Evolutionary conservation across 2,797 vertebrate species (phyloP).

Genomic region (Hypotaenidia philippensis): DNA sequence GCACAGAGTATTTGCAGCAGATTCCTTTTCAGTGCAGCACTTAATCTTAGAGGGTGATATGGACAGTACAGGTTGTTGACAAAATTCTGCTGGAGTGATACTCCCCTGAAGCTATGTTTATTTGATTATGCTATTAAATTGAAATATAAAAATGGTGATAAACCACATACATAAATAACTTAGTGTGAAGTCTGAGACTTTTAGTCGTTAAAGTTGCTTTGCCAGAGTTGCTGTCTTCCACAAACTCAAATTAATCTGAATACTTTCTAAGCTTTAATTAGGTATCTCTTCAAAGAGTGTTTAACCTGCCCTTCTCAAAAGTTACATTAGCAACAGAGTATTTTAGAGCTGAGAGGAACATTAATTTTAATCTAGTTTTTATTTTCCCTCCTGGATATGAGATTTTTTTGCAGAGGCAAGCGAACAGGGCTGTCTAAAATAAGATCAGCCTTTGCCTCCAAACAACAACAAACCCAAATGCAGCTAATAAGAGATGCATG

Average conservation of each 20-base stretch:
- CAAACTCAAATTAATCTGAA: slow-evolving; percentile 42
- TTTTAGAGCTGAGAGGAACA: not conserved
- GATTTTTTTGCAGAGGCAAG: not conserved
- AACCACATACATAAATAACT: slow-evolving; percentile 44
- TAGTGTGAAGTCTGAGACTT: slow-evolving; percentile 24
- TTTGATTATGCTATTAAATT: slow-evolving; percentile 52
- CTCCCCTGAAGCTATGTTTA: not conserved
- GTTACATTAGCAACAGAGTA: not conserved
- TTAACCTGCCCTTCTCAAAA: slow-evolving; percentile 22
- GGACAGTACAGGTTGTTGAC: not conserved
- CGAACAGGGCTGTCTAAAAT: not conserved
- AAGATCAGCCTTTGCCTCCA: not conserved
- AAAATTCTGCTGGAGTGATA: not conserved
- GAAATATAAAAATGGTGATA: slow-evolving; percentile 65
- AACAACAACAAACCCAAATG: not conserved
- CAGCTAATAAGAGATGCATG: not conserved
- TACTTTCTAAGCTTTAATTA: slow-evolving; percentile 62
- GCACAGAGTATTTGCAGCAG: not conserved
- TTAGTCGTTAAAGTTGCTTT: slow-evolving; percentile 44
- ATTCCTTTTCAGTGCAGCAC: not conserved
- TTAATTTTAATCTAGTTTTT: not conserved
- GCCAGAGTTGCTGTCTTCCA: slow-evolving; percentile 30
- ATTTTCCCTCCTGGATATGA: not conserved
- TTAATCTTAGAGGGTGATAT: not conserved
- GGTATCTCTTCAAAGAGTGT: not conserved